Base-by-base conservation (phyloP, 2,113 vertebrate species). In the Perca flavescens region DNA sequence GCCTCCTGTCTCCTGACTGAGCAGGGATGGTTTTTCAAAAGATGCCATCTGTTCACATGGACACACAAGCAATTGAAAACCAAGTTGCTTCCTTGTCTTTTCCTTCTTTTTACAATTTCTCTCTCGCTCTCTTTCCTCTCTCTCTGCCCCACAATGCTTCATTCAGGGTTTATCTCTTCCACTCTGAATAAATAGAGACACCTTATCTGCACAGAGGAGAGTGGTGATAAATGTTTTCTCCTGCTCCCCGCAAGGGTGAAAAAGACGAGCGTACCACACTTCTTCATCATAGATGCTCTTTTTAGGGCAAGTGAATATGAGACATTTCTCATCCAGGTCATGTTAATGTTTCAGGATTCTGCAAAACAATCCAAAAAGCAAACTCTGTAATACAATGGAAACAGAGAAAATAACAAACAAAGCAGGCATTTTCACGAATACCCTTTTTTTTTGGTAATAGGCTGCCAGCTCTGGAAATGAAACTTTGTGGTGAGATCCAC, bases 111-210 rank as follows among this genome's bases (percentile, higher is more conserved):
- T 47, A 34, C 52, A 57, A 52, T 77, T 64, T 36, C 76, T 70
- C 50, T 65, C 10, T 46, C 22, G 72, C 79, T 73, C 60, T 36
- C 22, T 68, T 49, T 65, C 22, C 50, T 69, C 11, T 40, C 31
- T 66, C 83, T 74, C 61, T 77, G 80, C 56, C 79, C 76, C 83
- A 86, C 93, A 90, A 80, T 88, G 86, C 84, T 86, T 92, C 90
- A 87, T 94, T 93, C 91, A 91, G 72, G 78, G 81, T 90, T 92
- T 92, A 92, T 95, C 92, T 91, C 67, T 25, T 88, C 68, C 84
- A 82, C 87, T 86, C 82, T 90, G 93, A 93, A 93, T 95, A 93
- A 93, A 93, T 92, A 90, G 91, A 91, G 90, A 90, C 89, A 91
- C 91, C 93, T 93, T 94, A 95, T 94, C 93, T 88, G 68, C 9